A percentile compares a stretch with the other conserved stretches of the same genome.
These are phyloP conservation scores for Neotoma lepida DNA, from an alignment of 2,113 vertebrate genomes.

Conservation along the genomic window DNA sequence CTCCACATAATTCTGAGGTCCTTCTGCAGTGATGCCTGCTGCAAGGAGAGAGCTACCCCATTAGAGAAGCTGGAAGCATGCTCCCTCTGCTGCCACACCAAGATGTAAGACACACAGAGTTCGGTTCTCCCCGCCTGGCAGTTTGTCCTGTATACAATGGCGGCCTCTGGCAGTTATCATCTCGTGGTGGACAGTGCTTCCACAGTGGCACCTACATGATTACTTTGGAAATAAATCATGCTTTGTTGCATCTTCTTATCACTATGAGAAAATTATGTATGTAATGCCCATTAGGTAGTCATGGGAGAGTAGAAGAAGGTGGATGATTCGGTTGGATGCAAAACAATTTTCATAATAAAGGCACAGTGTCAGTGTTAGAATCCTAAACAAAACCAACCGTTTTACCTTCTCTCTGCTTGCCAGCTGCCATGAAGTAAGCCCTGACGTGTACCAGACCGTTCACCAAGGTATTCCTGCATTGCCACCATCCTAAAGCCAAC, in stretches of 20 bases:
- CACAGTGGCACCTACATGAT: neutral
- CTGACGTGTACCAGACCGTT: neutral
- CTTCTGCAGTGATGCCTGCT: neutral
- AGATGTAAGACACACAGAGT: accelerated
- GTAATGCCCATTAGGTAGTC: neutral
- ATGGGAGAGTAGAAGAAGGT: neutral
- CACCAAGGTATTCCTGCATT: neutral
- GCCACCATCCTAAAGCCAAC: neutral
- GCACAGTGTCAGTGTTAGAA: neutral
- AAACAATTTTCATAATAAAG: neutral
- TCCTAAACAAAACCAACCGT: neutral
- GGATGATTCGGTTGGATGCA: neutral
- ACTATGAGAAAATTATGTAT: neutral
- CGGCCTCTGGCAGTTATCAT: neutral
- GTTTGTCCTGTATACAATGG: neutral
- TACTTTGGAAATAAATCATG: neutral
- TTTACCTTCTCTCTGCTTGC: neutral
- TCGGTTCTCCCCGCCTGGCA: no score
- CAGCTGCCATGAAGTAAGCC: neutral
- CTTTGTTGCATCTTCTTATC: neutral
- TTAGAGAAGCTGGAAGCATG: neutral
- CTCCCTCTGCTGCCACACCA: neutral
- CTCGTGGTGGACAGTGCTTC: neutral
- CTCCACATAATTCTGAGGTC: neutral
- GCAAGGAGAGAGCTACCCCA: neutral